Evolutionary conservation across 2,888 invertebrate species (phyloP).

Genomic region (Pandemis corylana): DNA sequence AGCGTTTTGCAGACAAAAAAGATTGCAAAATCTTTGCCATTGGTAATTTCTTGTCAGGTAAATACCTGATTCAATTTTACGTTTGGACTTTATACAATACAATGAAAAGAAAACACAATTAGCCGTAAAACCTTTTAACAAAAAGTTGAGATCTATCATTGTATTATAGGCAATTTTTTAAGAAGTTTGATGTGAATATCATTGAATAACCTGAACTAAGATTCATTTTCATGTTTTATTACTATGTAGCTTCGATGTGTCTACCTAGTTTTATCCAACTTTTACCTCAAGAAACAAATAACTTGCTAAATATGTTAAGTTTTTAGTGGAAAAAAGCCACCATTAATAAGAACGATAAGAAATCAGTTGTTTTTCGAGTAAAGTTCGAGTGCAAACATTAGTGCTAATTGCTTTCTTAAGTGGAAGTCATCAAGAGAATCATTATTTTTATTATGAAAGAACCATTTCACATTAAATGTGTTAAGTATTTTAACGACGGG

Average conservation of each 20-base stretch:
- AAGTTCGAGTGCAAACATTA: conserved; percentile 66
- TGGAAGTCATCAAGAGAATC: conserved; percentile 26
- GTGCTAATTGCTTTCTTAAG: conserved; percentile 60
- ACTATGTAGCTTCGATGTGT: background rate
- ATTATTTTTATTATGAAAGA: conserved; percentile 14
- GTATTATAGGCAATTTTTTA: background rate
- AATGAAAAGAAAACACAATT: too few relatives aligned
- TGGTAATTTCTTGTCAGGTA: too few relatives aligned
- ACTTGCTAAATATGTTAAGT: background rate
- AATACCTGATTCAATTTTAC: too few relatives aligned
- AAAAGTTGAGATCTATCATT: too few relatives aligned
- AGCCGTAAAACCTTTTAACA: too few relatives aligned
- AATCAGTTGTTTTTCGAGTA: conserved; percentile 67
- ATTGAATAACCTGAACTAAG: background rate
- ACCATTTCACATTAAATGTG: conserved; percentile 13
- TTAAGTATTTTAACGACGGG: background rate
- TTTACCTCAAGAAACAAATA: background rate
- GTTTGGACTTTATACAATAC: too few relatives aligned
- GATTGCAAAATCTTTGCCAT: too few relatives aligned
- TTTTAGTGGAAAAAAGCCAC: conserved; percentile 50
- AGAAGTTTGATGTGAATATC: background rate
- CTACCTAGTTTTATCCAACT: background rate
- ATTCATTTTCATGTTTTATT: background rate
- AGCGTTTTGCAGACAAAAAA: too few relatives aligned
- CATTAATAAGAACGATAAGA: conserved; percentile 59